Conservation (phyloP, 1,140 invertebrate species). For the Colletes latitarsis region DNA sequence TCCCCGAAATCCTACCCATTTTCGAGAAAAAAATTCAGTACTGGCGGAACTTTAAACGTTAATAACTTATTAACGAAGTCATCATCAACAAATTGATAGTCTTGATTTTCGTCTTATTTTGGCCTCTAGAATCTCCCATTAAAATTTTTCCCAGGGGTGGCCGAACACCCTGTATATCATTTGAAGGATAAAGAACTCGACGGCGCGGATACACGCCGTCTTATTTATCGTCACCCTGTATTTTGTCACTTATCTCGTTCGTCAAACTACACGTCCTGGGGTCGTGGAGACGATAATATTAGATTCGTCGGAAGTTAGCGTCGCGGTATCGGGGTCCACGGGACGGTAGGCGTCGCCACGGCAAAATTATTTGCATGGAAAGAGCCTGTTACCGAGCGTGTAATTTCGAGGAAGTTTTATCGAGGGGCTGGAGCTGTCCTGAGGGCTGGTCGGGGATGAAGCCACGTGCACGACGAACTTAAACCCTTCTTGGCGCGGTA, state of each 20-base stretch:
- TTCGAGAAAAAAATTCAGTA: too few species aligned
- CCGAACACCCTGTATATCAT: too few species aligned
- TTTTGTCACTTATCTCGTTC: neutral
- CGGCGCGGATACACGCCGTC: neutral
- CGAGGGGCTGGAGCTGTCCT: conserved; percentile 1
- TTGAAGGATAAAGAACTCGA: too few species aligned
- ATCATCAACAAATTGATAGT: too few species aligned
- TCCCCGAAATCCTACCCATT: too few species aligned
- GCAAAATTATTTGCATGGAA: conserved; percentile 67
- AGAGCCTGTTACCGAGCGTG: conserved; percentile 54
- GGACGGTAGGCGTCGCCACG: conserved; percentile 22
- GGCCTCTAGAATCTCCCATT: too few species aligned
- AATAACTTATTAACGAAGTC: too few species aligned
- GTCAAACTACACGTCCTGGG: neutral
- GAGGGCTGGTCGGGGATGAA: conserved; percentile 3
- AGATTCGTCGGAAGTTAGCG: neutral
- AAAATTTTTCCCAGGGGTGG: too few species aligned
- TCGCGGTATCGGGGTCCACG: conserved; percentile 2
- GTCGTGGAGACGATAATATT: conserved; percentile 13
- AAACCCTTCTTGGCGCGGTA: neutral
- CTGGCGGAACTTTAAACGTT: too few species aligned
- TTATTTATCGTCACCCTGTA: neutral
- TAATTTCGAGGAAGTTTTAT: conserved; percentile 57
- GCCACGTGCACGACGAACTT: conserved; percentile 1
- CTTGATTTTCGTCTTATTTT: too few species aligned